phyloP scores from a whole-genome alignment of 2,888 invertebrate species.

The Monochamus alternatus region DNA sequence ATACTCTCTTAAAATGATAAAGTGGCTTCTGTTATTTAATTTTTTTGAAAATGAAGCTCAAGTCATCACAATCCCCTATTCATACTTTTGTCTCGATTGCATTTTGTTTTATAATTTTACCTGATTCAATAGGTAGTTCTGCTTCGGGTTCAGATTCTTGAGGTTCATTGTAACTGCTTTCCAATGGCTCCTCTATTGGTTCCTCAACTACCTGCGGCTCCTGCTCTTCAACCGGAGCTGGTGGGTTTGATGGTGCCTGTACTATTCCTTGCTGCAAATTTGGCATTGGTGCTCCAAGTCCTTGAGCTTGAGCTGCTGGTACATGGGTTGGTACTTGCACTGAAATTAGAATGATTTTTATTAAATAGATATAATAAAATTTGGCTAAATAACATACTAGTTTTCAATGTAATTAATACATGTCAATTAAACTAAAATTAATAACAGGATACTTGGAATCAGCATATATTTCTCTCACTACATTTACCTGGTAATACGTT shows the following conservation, averaged over 20 bases:
- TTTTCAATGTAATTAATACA: not conserved
- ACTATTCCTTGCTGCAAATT: conserved; percentile 58
- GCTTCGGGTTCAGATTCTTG: conserved; percentile 58
- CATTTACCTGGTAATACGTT: conserved; percentile 60
- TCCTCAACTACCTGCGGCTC: conserved; percentile 57
- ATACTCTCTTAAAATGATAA: no score
- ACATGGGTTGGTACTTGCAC: conserved; percentile 57
- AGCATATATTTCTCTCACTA: no score
- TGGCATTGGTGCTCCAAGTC: conserved; percentile 53
- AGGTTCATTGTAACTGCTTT: conserved; percentile 57
- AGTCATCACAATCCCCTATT: no score
- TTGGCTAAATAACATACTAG: no score
- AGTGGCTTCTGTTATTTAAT: no score
- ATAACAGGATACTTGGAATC: not conserved
- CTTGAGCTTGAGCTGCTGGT: conserved; percentile 50
- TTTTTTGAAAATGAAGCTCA: no score
- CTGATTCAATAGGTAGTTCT: conserved; percentile 54
- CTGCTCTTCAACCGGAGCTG: conserved; percentile 60
- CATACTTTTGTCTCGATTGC: no score
- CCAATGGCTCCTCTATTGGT: conserved; percentile 58
- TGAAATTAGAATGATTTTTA: conserved; percentile 16
- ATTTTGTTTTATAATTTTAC: conserved; percentile 31
- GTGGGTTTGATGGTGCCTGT: conserved; percentile 55
- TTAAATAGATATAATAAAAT: no score
- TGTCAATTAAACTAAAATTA: conserved; percentile 13